Base-by-base conservation (phyloP, 1,140 invertebrate genomes). In the Zelostemma sp. region DNA sequence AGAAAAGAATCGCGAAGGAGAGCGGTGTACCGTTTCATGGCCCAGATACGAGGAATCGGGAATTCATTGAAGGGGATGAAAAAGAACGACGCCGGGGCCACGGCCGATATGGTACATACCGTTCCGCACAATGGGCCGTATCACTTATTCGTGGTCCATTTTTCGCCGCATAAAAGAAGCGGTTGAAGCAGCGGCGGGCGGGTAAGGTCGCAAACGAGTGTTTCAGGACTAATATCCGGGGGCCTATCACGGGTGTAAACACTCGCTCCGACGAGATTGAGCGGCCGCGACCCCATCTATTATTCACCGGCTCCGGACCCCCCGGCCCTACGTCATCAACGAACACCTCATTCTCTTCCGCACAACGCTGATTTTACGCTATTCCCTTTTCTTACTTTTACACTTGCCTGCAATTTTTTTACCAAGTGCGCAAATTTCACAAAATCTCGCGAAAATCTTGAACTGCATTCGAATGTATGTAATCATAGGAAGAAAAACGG, bases 161-260 rank as follows among this genome's bases (percentile, higher is more conserved):
- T 84, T 82, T 55, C 41, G 25, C 21, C 21, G 50, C 8, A 70
- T 65, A 67, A 69, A 69, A 67, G 70, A 59, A 9, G 45, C 48
- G 55, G 64, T 61, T 53, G 47, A n/a, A n/a, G n/a, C 49, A 62
- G 65, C 33, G 35, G 21, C 19, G 47, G 41, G 55, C 56, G 59
- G 35, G 50, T 66, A 75, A 69, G 62, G 65, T 73, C 70, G 62
- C 49, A 31, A 35, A 41, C 33, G 18, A 28, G 55, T 33, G 69
- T 48, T 72, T 46, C 62, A 63, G 65, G 71, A 63, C 56, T 64
- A 66, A 69, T 70, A 70, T 76, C 72, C 73, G 58, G 69, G 71
- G 73, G 74, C 73, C 81, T 75, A 84, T 85, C 83, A 85, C 73
- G 74, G 79, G 75, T 68, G 84, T 79, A 85, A 84, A 84, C 82